phyloP scores from a whole-genome alignment of 2,888 invertebrate genomes.

The Nycteola revayana region DNA sequence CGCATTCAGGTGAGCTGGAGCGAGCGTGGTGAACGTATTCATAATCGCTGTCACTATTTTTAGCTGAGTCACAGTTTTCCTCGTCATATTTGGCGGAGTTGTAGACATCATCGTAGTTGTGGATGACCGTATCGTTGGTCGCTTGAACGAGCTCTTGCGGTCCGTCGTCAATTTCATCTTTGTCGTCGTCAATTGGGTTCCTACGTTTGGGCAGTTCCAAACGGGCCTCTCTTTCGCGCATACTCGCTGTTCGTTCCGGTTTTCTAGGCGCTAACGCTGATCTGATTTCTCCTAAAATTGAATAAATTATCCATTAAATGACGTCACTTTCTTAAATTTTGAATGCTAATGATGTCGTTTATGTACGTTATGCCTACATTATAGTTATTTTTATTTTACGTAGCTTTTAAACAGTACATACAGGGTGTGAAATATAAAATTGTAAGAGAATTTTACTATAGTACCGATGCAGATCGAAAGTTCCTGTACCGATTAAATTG shows the following conservation, averaged over 20 bases:
- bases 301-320: conserved; percentile 22
- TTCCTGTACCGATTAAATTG: no score
- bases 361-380: background rate
- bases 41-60: conserved; percentile 83
- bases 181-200: conserved; percentile 77
- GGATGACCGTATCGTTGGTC: conserved; percentile 70
- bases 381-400: no score
- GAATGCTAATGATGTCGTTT: no score
- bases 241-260: conserved; percentile 92
- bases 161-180: conserved; percentile 72
- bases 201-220: conserved; percentile 81
- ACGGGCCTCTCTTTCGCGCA: conserved; percentile 89
- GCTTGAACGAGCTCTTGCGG: conserved; percentile 71
- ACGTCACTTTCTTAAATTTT: background rate
- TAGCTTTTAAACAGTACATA: no score
- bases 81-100: conserved; percentile 71
- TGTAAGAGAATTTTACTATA: no score
- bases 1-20: conserved; percentile 86
- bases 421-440: no score
- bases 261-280: conserved; percentile 91
- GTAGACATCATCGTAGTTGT: conserved; percentile 77
- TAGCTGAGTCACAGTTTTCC: conserved; percentile 69
- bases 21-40: conserved; percentile 85
- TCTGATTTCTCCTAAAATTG: conserved; percentile 87
- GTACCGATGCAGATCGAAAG: no score